Evolutionary conservation across 2,113 vertebrate species (phyloP).

Genomic region (Suncus etruscus): DNA sequence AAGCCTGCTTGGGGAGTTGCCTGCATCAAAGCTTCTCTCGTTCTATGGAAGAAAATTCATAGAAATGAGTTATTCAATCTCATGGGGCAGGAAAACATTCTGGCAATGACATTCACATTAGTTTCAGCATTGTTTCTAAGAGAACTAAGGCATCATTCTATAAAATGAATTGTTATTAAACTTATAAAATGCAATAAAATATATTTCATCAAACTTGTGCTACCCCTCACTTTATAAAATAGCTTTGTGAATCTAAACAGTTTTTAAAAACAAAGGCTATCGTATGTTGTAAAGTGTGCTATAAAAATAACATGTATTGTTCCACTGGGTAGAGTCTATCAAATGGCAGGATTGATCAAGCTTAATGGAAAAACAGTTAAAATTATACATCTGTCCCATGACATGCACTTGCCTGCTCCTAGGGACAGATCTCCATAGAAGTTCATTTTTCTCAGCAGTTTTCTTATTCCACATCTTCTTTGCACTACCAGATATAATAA

Average conservation of each 20-base stretch:
- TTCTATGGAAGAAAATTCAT: constrained; percentile 56
- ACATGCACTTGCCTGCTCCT: not conserved
- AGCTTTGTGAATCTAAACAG: not conserved
- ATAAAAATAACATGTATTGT: constrained; percentile 46
- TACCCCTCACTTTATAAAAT: constrained; percentile 36
- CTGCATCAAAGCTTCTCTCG: constrained; percentile 24
- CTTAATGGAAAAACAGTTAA: constrained; percentile 16
- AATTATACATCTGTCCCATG: not conserved
- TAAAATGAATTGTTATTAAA: constrained; percentile 54
- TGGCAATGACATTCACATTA: constrained; percentile 58
- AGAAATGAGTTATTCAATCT: constrained; percentile 53
- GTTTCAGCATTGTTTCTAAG: constrained; percentile 61
- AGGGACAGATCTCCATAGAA: not conserved
- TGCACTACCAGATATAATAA: not conserved
- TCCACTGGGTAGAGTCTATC: not conserved
- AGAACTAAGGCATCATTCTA: constrained; percentile 46
- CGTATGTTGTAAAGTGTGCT: constrained; percentile 37
- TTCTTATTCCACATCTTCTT: constrained; percentile 13
- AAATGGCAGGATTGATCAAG: not conserved
- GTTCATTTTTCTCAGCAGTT: not conserved
- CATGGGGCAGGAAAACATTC: constrained; percentile 47
- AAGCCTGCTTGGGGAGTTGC: constrained; percentile 45
- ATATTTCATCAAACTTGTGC: constrained; percentile 24
- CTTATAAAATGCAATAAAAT: constrained; percentile 60
- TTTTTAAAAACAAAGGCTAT: constrained; percentile 49